A percentile compares a stretch with the other conserved stretches of the same genome.
Evolutionary conservation across 2,113 vertebrate genomes (phyloP).

Genomic region (Piaya cayana): DNA sequence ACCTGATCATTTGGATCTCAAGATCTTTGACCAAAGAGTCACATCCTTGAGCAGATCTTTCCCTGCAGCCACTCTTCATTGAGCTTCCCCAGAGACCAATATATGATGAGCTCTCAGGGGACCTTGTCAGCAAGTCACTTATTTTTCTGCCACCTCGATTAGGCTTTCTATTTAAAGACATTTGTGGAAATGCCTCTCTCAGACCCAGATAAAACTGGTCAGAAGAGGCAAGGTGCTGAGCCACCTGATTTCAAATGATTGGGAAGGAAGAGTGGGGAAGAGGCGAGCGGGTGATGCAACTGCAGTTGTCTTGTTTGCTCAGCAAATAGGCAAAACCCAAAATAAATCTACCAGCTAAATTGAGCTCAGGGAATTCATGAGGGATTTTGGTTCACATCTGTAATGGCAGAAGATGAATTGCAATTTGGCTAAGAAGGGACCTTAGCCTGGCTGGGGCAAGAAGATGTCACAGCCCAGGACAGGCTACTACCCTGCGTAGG

Average conservation of each 20-base stretch:
- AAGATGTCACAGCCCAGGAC: not conserved
- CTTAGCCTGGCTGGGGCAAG: not conserved
- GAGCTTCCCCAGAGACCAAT: not conserved
- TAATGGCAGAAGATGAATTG: not conserved
- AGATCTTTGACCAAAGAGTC: not conserved
- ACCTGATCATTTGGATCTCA: not conserved
- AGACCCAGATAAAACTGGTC: conserved; percentile 22
- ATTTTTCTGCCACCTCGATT: not conserved
- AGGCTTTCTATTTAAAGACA: conserved; percentile 34
- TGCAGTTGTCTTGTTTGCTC: not conserved
- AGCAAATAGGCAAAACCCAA: conserved; percentile 18
- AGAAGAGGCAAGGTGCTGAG: not conserved
- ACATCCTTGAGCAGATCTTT: not conserved
- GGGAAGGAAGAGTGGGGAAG: not conserved
- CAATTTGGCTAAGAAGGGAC: not conserved
- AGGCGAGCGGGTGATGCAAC: not conserved
- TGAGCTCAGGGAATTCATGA: not conserved
- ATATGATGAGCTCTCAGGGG: not conserved
- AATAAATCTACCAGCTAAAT: not conserved
- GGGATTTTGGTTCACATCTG: not conserved
- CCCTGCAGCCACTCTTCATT: not conserved
- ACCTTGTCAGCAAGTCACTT: not conserved
- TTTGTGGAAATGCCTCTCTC: conserved; percentile 1
- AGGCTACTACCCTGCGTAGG: not conserved
- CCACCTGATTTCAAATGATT: not conserved